Evolutionary conservation across 2,888 invertebrate species (phyloP).

Genomic region (Meiosimyza decipiens): DNA sequence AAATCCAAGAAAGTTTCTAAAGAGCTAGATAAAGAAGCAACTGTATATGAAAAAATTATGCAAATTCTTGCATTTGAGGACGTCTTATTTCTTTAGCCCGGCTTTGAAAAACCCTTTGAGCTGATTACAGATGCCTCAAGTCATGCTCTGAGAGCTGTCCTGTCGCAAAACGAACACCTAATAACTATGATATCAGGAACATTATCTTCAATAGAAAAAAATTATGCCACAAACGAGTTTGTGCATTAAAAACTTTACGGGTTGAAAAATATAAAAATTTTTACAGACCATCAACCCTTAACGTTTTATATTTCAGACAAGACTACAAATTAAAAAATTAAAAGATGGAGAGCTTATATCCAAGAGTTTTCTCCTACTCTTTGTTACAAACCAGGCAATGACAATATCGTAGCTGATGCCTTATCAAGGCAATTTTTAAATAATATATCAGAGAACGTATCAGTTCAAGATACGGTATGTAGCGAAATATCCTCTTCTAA

Average conservation of each 20-base stretch:
- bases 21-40: slow-evolving; percentile 32
- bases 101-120: slow-evolving; percentile 34
- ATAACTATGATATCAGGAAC: slow-evolving; percentile 40
- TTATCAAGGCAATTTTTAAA: too few species aligned
- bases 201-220: slow-evolving; percentile 23
- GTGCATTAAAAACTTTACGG: slow-evolving; percentile 56
- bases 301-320: not conserved
- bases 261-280: slow-evolving; percentile 42
- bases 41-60: slow-evolving; percentile 38
- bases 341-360: too few species aligned
- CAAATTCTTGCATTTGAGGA: slow-evolving; percentile 35
- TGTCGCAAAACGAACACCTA: slow-evolving; percentile 36
- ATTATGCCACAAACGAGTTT: slow-evolving; percentile 43
- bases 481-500: too few species aligned
- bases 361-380: too few species aligned
- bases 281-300: not conserved
- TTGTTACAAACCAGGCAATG: not conserved
- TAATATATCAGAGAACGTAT: too few species aligned
- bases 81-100: slow-evolving; percentile 30
- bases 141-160: not conserved
- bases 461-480: too few species aligned
- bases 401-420: slow-evolving; percentile 10
- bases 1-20: slow-evolving; percentile 38
- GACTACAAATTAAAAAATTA: too few species aligned
- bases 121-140: slow-evolving; percentile 39